These are phyloP conservation scores for Sceloporus undulatus DNA, from an alignment of 2,113 vertebrate species.

Conservation along the genomic window DNA sequence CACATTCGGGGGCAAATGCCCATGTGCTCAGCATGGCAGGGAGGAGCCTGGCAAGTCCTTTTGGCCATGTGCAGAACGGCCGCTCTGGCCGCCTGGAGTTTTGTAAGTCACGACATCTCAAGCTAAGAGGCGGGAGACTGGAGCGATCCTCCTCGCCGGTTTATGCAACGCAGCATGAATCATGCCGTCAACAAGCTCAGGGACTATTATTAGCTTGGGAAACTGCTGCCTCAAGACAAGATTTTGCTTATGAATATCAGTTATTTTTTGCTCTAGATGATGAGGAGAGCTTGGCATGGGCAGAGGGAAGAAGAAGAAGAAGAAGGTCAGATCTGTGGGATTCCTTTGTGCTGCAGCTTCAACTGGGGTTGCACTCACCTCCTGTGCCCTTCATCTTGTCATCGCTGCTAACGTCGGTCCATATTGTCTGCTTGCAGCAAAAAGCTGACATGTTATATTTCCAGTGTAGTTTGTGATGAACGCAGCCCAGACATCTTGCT, in stretches of 20 bases:
- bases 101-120: accelerated
- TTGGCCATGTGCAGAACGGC: background rate
- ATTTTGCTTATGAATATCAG: constrained; percentile 53
- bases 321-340: constrained; percentile 2
- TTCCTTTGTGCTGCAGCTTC: constrained; percentile 17
- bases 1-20: background rate
- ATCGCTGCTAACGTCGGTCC: too few relatives aligned
- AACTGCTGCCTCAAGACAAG: constrained; percentile 67
- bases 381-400: background rate
- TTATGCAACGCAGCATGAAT: constrained; percentile 50
- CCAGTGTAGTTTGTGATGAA: background rate
- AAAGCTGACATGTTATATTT: background rate
- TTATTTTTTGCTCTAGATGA: constrained; percentile 28
- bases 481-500: background rate
- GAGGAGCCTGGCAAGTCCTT: background rate
- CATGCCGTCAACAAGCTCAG: constrained; percentile 16
- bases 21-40: background rate
- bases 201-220: constrained; percentile 63
- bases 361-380: background rate
- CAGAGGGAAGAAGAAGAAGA: background rate
- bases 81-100: background rate
- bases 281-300: constrained; percentile 5
- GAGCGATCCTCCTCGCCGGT: constrained; percentile 45
- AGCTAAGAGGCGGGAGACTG: constrained; percentile 4
- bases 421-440: accelerated